Conservation (phyloP, 2,888 invertebrate genomes). For the Scaptomyza parva region DNA sequence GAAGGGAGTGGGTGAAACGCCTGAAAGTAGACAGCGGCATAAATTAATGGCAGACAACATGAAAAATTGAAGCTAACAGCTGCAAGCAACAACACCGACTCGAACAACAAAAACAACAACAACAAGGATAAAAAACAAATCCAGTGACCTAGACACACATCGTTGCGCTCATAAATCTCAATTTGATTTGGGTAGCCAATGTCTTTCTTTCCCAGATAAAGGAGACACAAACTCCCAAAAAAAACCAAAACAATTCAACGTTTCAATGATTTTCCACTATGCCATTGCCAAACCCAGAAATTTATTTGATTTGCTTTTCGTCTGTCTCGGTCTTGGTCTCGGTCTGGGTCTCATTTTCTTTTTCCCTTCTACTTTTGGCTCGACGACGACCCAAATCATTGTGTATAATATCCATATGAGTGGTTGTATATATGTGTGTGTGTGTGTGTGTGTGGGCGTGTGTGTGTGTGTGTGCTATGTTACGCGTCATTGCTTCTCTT, state of each 20-base stretch:
- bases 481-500: constrained; percentile 59
- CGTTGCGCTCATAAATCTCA: constrained; percentile 79
- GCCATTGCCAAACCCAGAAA: constrained; percentile 38
- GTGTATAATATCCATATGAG: constrained; percentile 13
- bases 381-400: constrained; percentile 56
- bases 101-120: too few relatives aligned
- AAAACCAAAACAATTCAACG: neutral
- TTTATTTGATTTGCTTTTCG: constrained; percentile 79
- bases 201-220: constrained; percentile 37
- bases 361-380: constrained; percentile 35
- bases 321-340: too few relatives aligned
- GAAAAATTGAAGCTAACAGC: constrained; percentile 61
- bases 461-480: constrained; percentile 14
- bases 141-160: constrained; percentile 70
- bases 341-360: constrained; percentile 26
- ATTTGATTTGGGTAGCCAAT: constrained; percentile 76
- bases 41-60: constrained; percentile 60
- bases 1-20: constrained; percentile 11
- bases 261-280: constrained; percentile 34
- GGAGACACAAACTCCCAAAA: constrained; percentile 2
- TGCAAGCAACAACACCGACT: constrained; percentile 24
- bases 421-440: too few relatives aligned
- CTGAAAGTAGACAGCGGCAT: constrained; percentile 36
- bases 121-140: constrained; percentile 15
- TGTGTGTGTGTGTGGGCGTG: constrained; percentile 12